These are phyloP conservation scores for Agrotis segetum DNA, from an alignment of 2,888 invertebrate species.

Conservation along the genomic window DNA sequence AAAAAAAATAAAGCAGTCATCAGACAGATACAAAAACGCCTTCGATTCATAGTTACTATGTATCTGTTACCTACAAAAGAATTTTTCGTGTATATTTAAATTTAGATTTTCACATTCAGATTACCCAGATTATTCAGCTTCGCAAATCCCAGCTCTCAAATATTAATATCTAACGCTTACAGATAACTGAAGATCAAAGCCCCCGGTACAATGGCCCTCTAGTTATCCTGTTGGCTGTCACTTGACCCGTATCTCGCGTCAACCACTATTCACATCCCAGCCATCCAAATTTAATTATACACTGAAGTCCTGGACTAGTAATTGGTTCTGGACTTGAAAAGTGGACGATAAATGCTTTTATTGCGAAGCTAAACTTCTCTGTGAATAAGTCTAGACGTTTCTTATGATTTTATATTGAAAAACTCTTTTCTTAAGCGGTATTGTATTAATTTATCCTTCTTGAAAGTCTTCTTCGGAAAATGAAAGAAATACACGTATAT, in stretches of 20 bases:
- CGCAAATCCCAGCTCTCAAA: slow-evolving; percentile 16
- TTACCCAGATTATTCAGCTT: neutral
- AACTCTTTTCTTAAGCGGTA: neutral
- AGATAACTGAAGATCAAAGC: slow-evolving; percentile 52
- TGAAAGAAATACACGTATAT: too few relatives aligned
- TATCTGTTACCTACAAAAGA: neutral
- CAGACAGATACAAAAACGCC: neutral
- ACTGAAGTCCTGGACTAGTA: slow-evolving; percentile 19
- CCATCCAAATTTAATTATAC: slow-evolving; percentile 55
- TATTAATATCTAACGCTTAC: slow-evolving; percentile 22
- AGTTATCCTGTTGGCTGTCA: slow-evolving; percentile 59
- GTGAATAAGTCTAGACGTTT: neutral
- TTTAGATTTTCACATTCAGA: slow-evolving; percentile 8
- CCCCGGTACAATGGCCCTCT: slow-evolving; percentile 51
- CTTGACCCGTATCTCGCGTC: slow-evolving; percentile 62
- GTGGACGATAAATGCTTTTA: neutral
- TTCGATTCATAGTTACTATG: neutral
- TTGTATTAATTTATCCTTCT: neutral
- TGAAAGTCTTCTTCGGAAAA: too few relatives aligned
- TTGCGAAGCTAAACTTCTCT: neutral
- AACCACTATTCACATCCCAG: slow-evolving; percentile 34
- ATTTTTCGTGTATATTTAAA: neutral
- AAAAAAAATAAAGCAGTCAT: neutral
- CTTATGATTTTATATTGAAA: neutral
- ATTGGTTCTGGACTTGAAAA: slow-evolving; percentile 29